Conservation (phyloP, 2,888 invertebrate species). For the Eucera pruinosa region DNA sequence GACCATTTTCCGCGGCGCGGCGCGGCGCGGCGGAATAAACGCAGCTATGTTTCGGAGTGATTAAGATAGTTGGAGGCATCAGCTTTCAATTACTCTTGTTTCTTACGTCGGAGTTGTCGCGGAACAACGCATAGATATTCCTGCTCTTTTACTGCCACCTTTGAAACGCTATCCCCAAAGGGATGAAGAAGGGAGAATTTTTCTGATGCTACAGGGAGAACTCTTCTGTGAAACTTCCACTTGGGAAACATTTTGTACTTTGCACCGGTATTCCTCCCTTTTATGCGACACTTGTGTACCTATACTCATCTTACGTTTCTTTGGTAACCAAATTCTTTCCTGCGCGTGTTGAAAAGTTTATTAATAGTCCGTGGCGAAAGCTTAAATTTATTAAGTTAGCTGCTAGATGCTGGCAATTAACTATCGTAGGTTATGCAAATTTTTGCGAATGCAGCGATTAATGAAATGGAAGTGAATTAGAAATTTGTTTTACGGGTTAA, state of each 20-base stretch:
- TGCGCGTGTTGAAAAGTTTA: too few species aligned
- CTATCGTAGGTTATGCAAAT: too few species aligned
- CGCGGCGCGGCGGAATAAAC: too few species aligned
- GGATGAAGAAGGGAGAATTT: neutral
- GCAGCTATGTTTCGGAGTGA: neutral
- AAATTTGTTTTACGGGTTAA: too few species aligned
- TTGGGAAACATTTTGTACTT: constrained; percentile 2
- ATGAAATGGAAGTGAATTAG: too few species aligned
- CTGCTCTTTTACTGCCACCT: neutral
- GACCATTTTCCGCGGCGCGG: neutral
- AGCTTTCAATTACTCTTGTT: constrained; percentile 16
- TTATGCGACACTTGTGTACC: constrained; percentile 8
- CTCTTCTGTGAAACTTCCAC: neutral
- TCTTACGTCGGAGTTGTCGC: neutral
- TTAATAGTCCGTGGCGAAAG: too few species aligned
- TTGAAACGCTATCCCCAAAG: constrained; percentile 29
- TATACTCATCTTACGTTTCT: constrained; percentile 2
- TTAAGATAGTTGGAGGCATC: constrained; percentile 13
- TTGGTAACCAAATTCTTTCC: neutral
- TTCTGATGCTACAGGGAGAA: neutral
- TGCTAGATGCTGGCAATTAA: too few species aligned
- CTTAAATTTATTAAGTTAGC: too few species aligned
- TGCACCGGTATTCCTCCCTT: neutral
- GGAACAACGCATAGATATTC: neutral
- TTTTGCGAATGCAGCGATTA: too few species aligned